Base-by-base conservation (phyloP, 2,113 vertebrate species). In the Phyllostomus discolor region DNA sequence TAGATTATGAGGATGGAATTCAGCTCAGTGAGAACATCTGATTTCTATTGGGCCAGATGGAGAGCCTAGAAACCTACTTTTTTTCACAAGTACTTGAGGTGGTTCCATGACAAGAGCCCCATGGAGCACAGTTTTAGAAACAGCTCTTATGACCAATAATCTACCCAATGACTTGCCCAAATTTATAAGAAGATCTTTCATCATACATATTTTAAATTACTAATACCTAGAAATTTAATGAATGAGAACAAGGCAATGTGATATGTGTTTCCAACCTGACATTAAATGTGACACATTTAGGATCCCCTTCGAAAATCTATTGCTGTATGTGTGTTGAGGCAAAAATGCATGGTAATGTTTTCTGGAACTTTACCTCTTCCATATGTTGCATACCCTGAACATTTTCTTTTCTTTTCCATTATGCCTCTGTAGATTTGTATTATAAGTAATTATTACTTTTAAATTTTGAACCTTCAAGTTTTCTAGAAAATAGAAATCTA, bases 121-220 rank as follows among this genome's bases (percentile, higher is more conserved):
- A 62, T 20, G 19, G 19, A 79, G 24, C 48, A 46, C 31, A 66
- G 12, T 24, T 41, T 93, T 75, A 88, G 11, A 57, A 96, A 96
- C 95, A 93, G 62, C 17, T 81, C 59, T 92, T 16, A 9, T 67
- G 28, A 19, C 28, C 64, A 73, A 91, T 83, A 91, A 92, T 62
- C 67, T 38, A 94, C 69, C 70, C 78, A 81, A 20, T 24, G 86
- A 76, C 46, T 50, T 76, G 43, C 46, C 31, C 46, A 76, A 50
- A 50, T 76, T 76, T 76, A 33, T 50, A 48, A 48, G 90, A 86
- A 95, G 81, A 94, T 96, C 66, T 95, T 97, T 81, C 66, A 54
- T 67, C 92, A 54, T 96, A 95, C 95, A 24, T 94, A 96, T 41
- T 98, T 97, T 70, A 83, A 97, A 92, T 97, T 97, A 86, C 87